Conservation (phyloP, 35 echinoderm and acorn worm genomes). For the Heliocidaris erythrogramma region DNA sequence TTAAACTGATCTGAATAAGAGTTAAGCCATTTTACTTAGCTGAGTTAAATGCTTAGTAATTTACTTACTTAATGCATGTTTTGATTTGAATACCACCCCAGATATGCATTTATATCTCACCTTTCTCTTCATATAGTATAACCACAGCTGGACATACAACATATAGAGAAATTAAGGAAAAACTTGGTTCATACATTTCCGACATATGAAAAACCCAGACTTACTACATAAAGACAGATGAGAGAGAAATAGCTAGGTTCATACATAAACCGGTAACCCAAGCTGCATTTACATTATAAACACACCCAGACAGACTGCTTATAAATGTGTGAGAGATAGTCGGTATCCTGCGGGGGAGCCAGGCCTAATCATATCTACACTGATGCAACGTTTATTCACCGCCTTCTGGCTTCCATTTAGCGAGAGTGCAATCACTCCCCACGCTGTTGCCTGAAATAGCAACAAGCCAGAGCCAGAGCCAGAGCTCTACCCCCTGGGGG, state of each 20-base stretch:
- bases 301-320: conserved; percentile 14
- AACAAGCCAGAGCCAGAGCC: neutral
- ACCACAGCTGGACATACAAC: too few species aligned
- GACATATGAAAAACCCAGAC: neutral
- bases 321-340: conserved; percentile 4
- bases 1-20: too few species aligned
- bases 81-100: too few species aligned
- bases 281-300: neutral
- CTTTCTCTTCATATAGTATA: too few species aligned
- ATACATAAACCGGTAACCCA: neutral
- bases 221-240: neutral
- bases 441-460: conserved; percentile 7
- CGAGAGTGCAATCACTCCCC: neutral
- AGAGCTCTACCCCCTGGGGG: neutral
- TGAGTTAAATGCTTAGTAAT: too few species aligned
- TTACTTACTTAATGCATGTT: too few species aligned
- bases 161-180: too few species aligned
- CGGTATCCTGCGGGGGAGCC: neutral
- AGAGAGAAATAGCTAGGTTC: neutral
- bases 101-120: too few species aligned
- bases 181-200: neutral
- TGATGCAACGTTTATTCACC: neutral
- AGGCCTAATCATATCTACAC: neutral
- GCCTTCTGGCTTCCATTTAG: neutral
- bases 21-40: too few species aligned